A percentile compares a stretch with the other conserved stretches of the same genome.
Conservation (phyloP, 2,888 invertebrate species). For the Dasysyrphus tricinctus region DNA sequence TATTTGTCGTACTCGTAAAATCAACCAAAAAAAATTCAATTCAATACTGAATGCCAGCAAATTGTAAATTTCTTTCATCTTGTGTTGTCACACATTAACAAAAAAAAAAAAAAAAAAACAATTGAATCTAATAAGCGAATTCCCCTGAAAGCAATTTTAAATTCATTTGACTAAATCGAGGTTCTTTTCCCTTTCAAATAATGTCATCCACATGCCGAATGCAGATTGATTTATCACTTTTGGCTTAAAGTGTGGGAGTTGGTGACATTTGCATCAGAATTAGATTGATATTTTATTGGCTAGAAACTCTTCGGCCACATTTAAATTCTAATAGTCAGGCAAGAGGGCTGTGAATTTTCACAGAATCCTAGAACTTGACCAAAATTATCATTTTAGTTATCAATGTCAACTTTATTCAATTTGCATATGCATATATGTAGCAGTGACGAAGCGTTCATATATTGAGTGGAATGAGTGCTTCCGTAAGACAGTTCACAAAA, state of each 20-base stretch:
- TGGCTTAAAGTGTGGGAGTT: conserved; percentile 2
- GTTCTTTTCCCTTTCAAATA: background rate
- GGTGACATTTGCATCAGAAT: conserved; percentile 37
- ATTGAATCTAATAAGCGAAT: conserved; percentile 32
- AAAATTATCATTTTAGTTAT: background rate
- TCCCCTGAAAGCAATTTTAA: conserved; percentile 3
- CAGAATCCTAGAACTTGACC: background rate
- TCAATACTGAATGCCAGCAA: background rate
- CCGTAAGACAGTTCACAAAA: no score
- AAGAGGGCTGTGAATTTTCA: no score
- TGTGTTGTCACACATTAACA: no score
- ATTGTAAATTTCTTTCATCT: background rate
- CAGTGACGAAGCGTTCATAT: no score
- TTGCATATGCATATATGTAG: no score
- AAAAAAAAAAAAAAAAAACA: background rate
- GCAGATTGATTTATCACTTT: conserved; percentile 57
- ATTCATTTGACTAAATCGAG: conserved; percentile 2
- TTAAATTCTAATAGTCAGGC: no score
- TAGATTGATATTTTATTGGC: conserved; percentile 58
- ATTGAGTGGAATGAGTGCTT: no score
- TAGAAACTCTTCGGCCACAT: no score
- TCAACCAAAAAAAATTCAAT: background rate
- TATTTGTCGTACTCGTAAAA: no score
- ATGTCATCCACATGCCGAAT: conserved; percentile 26
- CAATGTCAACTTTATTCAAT: no score